Evolutionary conservation across 2,113 vertebrate genomes (phyloP).

Genomic region (Ailuropoda melanoleuca): DNA sequence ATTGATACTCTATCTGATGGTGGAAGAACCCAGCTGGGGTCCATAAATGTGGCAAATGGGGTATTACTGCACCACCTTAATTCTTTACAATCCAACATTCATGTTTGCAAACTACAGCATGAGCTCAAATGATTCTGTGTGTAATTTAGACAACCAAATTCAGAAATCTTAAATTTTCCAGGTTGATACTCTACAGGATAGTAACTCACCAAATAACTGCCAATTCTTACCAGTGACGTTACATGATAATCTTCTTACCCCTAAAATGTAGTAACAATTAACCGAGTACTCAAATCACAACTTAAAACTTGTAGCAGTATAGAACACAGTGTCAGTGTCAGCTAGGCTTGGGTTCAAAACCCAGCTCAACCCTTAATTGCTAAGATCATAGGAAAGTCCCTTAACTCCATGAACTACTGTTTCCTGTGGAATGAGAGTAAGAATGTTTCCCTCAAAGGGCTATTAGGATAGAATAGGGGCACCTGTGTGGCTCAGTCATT

Average conservation of each 20-base stretch:
- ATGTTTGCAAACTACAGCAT: neutral
- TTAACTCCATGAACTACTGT: neutral
- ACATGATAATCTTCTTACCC: neutral
- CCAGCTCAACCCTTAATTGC: neutral
- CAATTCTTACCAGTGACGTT: neutral
- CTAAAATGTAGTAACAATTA: neutral
- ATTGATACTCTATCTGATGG: neutral
- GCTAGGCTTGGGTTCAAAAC: neutral
- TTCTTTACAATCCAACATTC: neutral
- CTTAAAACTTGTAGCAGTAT: neutral
- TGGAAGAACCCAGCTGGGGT: neutral
- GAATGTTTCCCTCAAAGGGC: neutral
- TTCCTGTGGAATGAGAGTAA: neutral
- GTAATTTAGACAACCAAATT: neutral
- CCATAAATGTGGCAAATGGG: neutral
- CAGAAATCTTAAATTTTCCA: constrained; percentile 10
- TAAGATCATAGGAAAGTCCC: neutral
- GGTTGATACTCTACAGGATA: neutral
- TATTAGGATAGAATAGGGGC: neutral
- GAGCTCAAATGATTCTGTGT: neutral
- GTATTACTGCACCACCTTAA: neutral
- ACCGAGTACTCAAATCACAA: neutral
- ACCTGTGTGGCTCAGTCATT: neutral
- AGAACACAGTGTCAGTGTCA: neutral
- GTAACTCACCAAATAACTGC: constrained; percentile 17